Conservation (phyloP, 2,113 vertebrate species). For the Dasyprocta punctata region DNA sequence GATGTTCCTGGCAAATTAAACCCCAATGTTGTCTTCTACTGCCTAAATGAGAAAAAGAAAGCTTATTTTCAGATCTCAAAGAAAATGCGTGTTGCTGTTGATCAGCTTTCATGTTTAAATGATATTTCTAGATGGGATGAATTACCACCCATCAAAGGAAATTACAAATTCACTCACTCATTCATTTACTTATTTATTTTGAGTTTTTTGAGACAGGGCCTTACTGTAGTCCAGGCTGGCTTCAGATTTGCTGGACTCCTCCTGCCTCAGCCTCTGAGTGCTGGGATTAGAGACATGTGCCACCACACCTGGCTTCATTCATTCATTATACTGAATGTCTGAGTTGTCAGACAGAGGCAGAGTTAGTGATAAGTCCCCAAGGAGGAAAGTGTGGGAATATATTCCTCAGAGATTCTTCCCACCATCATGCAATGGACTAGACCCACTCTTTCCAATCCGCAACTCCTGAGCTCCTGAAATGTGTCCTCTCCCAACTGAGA, state of each 20-base stretch:
- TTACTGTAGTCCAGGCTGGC: neutral
- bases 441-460: neutral
- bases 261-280: neutral
- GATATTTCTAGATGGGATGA: neutral
- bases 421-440: no score
- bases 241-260: neutral
- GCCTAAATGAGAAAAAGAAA: neutral
- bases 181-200: neutral
- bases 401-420: neutral
- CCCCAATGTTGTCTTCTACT: neutral
- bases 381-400: neutral
- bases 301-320: neutral
- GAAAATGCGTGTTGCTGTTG: neutral
- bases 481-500: neutral
- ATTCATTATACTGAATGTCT: neutral
- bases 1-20: neutral
- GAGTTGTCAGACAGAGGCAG: neutral
- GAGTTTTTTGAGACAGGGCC: neutral
- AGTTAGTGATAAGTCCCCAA: neutral
- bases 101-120: neutral
- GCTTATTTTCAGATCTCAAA: slow-evolving; percentile 33
- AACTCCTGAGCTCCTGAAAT: neutral
- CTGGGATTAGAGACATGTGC: neutral
- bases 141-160: neutral
- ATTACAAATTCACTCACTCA: neutral